phyloP scores from a whole-genome alignment of 2,797 vertebrate species.

The Rhabdophis nuchalis region DNA sequence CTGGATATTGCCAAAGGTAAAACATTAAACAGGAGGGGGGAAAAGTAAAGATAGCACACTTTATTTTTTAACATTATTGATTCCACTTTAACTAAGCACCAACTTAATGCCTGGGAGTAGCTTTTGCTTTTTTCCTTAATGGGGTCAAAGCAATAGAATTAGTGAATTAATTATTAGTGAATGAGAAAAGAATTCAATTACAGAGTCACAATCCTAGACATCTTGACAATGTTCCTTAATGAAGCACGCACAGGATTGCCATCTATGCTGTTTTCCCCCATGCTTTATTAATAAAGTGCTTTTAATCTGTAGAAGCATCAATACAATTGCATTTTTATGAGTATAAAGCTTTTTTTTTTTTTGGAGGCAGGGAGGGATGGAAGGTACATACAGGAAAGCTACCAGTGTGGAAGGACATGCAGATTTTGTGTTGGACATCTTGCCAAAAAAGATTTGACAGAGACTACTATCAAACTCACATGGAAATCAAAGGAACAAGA shows the following conservation, averaged over 20 bases:
- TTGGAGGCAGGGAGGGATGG: constrained; percentile 20
- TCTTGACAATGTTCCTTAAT: constrained; percentile 29
- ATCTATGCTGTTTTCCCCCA: not conserved
- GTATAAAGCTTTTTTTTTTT: constrained; percentile 20
- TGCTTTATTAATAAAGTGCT: constrained; percentile 44
- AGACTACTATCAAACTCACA: constrained; percentile 4
- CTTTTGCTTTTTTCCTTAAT: rapidly evolving
- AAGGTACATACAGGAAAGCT: constrained; percentile 48
- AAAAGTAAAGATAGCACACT: not conserved
- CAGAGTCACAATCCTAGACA: not conserved
- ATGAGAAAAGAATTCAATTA: constrained; percentile 14
- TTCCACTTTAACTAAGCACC: not conserved
- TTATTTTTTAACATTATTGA: not conserved
- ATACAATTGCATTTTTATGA: constrained; percentile 47
- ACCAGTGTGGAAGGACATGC: constrained; percentile 33
- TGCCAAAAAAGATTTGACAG: constrained; percentile 20
- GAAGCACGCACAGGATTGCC: not conserved
- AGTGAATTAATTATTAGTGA: not conserved
- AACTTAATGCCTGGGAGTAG: not conserved
- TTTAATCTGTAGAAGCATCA: constrained; percentile 34
- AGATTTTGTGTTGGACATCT: constrained; percentile 36
- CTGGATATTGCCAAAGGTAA: not conserved
- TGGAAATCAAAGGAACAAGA: not conserved
- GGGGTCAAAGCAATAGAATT: not conserved
- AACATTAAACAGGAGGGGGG: not conserved